Evolutionary conservation across 2,113 vertebrate genomes (phyloP), one percentile per base, ranked within the genome.

Genomic region (Atractosteus spatula): DNA sequence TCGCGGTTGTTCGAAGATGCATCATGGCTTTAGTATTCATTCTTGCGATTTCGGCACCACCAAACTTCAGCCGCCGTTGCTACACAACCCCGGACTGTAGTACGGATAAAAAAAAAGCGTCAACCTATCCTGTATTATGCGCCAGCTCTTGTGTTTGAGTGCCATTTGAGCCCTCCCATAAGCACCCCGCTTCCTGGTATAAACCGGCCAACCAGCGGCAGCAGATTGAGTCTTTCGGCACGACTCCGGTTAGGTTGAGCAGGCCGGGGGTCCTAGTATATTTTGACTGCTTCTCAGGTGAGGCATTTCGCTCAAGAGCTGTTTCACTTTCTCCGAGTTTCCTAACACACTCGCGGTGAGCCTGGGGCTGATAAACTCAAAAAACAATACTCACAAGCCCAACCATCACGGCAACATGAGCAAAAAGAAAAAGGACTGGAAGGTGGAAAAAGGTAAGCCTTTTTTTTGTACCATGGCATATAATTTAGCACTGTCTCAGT

Each of bases 391-490:
- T 79, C 85, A 83, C 78, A 93, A 91, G 88, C 90, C 89, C 80
- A 81, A 85, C 71, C 86, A 90, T 71, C 85, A 89, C 88, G 90
- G 91, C 85, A 93, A 84, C 84, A 93, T 93, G 91, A 92, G 88
- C 87, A 93, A 92, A 87, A 92, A 92, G 91, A 93, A 93, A 93
- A 92, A 91, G 89, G 91, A 93, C 81, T 93, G 91, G 91, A 91
- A 84, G 85, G 83, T 81, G 77, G 91, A 93, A 70, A 93, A 89
- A 92, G 91, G 91, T 93, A 91, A 90, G 88, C 79, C 78, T 83
- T 86, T 76, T 88, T 88, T 85, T 81, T 41, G 74, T 41, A 69
- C 82, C 66, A n/a, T 42, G 71, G 55, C 70, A 74, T 67, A 82
- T 77, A 80, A 76, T 85, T 61, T 82, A 29, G 70, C 66, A 74